Conservation (phyloP, 1,140 invertebrate species). For the Lasioglossum baleicum region DNA sequence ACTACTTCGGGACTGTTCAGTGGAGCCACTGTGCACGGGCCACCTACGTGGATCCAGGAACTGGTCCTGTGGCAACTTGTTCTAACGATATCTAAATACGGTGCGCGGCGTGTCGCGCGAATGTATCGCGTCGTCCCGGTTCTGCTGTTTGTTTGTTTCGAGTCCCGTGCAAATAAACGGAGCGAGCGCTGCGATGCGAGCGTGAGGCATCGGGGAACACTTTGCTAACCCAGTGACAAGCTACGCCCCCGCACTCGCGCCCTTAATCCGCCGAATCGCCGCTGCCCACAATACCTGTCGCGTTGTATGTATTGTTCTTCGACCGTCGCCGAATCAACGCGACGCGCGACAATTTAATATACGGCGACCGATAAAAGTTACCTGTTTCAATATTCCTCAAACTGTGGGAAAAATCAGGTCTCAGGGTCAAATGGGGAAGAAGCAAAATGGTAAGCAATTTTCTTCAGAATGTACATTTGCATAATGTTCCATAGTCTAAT, state of each 20-base stretch:
- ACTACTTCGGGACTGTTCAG: constrained; percentile 15
- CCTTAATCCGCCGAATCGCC: background rate
- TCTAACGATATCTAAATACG: constrained; percentile 38
- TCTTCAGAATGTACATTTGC: too few relatives aligned
- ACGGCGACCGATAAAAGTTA: too few relatives aligned
- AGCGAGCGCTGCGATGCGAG: background rate
- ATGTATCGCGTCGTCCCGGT: constrained; percentile 5
- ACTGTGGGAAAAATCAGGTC: too few relatives aligned
- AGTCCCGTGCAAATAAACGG: constrained; percentile 1
- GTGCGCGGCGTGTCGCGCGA: constrained; percentile 13
- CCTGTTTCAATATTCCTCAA: too few relatives aligned
- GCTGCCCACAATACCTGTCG: background rate
- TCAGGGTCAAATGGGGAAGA: too few relatives aligned
- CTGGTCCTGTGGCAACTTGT: constrained; percentile 28
- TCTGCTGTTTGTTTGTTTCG: background rate
- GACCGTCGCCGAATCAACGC: background rate
- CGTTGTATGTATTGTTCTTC: background rate
- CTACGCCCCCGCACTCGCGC: background rate
- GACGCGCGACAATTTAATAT: constrained; percentile 22
- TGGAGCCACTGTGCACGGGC: constrained; percentile 37
- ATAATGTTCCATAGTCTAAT: too few relatives aligned
- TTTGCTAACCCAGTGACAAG: constrained; percentile 10
- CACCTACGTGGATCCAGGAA: constrained; percentile 48
- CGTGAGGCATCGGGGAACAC: too few relatives aligned
- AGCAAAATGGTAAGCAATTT: too few relatives aligned